These are phyloP conservation scores for Luffia ferchaultella DNA, from an alignment of 2,888 invertebrate genomes.

Conservation along the genomic window DNA sequence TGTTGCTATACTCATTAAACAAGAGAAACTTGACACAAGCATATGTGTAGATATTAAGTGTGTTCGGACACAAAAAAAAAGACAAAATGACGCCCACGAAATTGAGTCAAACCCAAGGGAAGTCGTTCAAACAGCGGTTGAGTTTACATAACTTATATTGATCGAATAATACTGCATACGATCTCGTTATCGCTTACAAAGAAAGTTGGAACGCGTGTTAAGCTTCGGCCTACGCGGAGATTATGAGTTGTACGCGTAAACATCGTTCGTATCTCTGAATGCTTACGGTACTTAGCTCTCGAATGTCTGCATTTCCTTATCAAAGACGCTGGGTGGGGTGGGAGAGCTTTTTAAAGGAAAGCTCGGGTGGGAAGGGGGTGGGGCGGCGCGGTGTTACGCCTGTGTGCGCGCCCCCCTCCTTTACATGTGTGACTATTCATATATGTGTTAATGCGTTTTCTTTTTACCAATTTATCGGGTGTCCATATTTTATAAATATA, in stretches of 20 bases:
- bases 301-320: constrained; percentile 67
- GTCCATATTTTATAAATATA: constrained; percentile 27
- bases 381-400: constrained; percentile 23
- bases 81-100: too few species aligned
- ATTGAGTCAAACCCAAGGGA: too few species aligned
- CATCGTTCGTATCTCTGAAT: constrained; percentile 35
- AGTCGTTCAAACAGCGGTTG: too few species aligned
- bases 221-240: background rate
- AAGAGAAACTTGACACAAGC: too few species aligned
- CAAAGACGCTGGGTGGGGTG: constrained; percentile 44
- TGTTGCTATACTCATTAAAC: too few species aligned
- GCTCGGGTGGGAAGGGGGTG: constrained; percentile 18
- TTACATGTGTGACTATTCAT: constrained; percentile 52
- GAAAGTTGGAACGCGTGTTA: background rate
- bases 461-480: constrained; percentile 63
- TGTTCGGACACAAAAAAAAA: too few species aligned
- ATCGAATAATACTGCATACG: too few species aligned
- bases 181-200: background rate
- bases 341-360: constrained; percentile 42
- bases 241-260: background rate
- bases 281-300: constrained; percentile 59
- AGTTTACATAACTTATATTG: too few species aligned
- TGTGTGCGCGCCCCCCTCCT: constrained; percentile 25
- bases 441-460: constrained; percentile 68
- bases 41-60: too few species aligned